Percentiles rank a stretch among this genome's conserved stretches.
Evolutionary conservation across 2,113 vertebrate species (phyloP).

Genomic region (Hemiprocne comata): DNA sequence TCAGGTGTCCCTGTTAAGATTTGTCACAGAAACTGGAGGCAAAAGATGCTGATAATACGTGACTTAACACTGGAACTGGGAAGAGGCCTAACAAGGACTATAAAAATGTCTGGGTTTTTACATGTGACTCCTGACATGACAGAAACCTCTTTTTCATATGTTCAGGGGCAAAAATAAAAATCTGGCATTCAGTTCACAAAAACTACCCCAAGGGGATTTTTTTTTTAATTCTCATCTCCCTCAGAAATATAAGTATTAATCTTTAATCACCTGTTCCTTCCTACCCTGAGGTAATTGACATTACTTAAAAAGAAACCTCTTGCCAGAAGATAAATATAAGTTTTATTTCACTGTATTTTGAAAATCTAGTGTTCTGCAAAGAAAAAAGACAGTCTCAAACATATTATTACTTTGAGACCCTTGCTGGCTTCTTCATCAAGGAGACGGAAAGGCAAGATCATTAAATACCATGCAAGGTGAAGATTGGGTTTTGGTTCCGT

Average conservation of each 20-base stretch:
- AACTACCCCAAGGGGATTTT: neutral
- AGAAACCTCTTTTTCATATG: neutral
- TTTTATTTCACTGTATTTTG: conserved; percentile 1
- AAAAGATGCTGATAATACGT: neutral
- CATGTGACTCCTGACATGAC: neutral
- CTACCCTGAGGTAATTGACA: neutral
- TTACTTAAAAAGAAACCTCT: neutral
- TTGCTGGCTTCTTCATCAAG: conserved; percentile 21
- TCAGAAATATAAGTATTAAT: neutral
- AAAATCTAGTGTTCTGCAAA: neutral
- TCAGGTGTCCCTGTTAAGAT: neutral
- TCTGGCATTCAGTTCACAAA: neutral
- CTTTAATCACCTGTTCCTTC: neutral
- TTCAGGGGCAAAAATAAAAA: neutral
- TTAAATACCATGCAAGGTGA: conserved; percentile 1
- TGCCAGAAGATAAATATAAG: neutral
- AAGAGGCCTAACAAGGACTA: neutral
- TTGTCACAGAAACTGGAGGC: neutral
- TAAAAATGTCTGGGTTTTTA: neutral
- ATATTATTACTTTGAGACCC: neutral
- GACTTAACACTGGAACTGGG: neutral
- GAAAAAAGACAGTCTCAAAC: neutral
- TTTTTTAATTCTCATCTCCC: neutral
- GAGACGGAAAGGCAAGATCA: neutral
- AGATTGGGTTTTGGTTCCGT: neutral